These are phyloP conservation scores for Galemys pyrenaicus DNA, from an alignment of 2,113 vertebrate species.

Conservation along the genomic window DNA sequence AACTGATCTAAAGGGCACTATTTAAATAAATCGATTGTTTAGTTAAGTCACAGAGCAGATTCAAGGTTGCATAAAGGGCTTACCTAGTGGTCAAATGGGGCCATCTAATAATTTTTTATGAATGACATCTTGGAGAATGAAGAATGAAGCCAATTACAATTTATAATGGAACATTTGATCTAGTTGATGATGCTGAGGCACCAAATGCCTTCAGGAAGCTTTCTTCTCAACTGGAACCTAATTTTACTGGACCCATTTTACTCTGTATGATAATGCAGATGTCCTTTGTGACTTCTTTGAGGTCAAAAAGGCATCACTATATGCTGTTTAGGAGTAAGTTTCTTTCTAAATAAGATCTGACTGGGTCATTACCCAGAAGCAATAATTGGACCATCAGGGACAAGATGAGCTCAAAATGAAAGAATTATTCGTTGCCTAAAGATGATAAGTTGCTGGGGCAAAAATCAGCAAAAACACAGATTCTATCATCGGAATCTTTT, in stretches of 20 bases:
- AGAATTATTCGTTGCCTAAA: slow-evolving; percentile 63
- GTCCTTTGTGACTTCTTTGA: slow-evolving; percentile 61
- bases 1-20: neutral
- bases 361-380: slow-evolving; percentile 72
- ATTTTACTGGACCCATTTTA: slow-evolving; percentile 59
- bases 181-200: slow-evolving; percentile 34
- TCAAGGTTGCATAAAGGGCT: neutral
- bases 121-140: slow-evolving; percentile 55
- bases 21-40: slow-evolving; percentile 32
- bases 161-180: slow-evolving; percentile 49
- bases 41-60: neutral
- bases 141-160: slow-evolving; percentile 50
- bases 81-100: slow-evolving; percentile 49
- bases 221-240: slow-evolving; percentile 73
- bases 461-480: slow-evolving; percentile 54
- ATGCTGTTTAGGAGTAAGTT: slow-evolving; percentile 59
- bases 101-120: slow-evolving; percentile 48
- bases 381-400: slow-evolving; percentile 66
- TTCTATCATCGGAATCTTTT: neutral
- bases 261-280: slow-evolving; percentile 63
- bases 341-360: slow-evolving; percentile 74
- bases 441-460: slow-evolving; percentile 44
- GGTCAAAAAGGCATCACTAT: slow-evolving; percentile 64
- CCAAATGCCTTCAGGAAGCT: slow-evolving; percentile 58
- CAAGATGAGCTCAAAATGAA: slow-evolving; percentile 64